Percentiles rank a stretch among this genome's conserved stretches.
These are phyloP conservation scores for Ametastegia equiseti DNA, from an alignment of 2,888 invertebrate genomes.

Conservation along the genomic window DNA sequence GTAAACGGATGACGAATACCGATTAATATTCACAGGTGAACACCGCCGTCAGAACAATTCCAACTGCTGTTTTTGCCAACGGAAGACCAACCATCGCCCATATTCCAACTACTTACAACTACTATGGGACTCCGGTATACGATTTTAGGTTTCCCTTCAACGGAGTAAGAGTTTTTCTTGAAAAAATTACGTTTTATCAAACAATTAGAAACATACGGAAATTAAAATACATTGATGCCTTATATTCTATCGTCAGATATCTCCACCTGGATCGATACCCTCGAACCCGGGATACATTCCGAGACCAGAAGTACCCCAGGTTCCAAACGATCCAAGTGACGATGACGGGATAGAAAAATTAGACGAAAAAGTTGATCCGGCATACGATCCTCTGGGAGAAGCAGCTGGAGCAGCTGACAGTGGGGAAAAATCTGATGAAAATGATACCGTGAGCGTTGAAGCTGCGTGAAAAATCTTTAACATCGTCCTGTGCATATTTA, in stretches of 20 bases:
- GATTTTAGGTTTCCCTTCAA: conserved; percentile 60
- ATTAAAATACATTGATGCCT: background rate
- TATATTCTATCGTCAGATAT: background rate
- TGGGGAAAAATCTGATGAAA: conserved; percentile 50
- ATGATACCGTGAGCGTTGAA: conserved; percentile 62
- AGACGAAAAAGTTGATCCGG: conserved; percentile 62
- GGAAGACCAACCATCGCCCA: conserved; percentile 54
- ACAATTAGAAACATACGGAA: no score
- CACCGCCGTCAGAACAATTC: conserved; percentile 47
- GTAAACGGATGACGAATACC: background rate
- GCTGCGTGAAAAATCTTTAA: conserved; percentile 1
- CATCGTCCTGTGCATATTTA: no score
- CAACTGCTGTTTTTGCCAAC: conserved; percentile 54
- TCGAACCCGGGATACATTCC: conserved; percentile 49
- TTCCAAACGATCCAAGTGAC: conserved; percentile 44
- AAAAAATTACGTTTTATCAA: no score
- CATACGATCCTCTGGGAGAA: conserved; percentile 47
- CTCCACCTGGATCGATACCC: conserved; percentile 6
- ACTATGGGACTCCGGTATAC: conserved; percentile 62
- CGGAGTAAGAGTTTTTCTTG: conserved; percentile 56
- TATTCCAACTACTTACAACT: conserved; percentile 58
- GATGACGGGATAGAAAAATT: conserved; percentile 63
- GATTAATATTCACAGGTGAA: conserved; percentile 6
- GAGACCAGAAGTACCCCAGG: conserved; percentile 49
- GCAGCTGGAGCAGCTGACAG: conserved; percentile 10